Evolutionary conservation across 1,140 invertebrate genomes (phyloP).

Genomic region (Drosophila dunni): DNA sequence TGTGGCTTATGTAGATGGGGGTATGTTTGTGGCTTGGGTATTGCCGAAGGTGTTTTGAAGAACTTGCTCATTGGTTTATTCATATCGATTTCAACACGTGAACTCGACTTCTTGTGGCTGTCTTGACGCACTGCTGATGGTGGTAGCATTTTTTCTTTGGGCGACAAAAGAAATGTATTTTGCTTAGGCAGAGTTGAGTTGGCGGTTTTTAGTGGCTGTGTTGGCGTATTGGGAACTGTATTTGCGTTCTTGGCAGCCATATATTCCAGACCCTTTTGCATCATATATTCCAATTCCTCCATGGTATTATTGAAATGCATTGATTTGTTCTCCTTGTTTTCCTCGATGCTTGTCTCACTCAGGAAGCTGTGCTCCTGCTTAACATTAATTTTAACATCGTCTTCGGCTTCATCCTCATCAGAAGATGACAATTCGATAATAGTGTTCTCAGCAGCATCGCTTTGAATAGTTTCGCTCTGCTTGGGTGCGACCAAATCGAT

Average conservation of each 20-base stretch:
- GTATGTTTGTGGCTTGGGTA: slow-evolving; percentile 44
- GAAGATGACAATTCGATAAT: slow-evolving; percentile 62
- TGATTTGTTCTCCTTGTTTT: slow-evolving; percentile 63
- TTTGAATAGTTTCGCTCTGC: slow-evolving; percentile 1
- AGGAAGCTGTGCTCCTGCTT: slow-evolving; percentile 16
- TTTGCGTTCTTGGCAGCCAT: slow-evolving; percentile 41
- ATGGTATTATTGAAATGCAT: slow-evolving; percentile 84
- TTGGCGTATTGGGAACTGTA: slow-evolving; percentile 16
- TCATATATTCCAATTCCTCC: slow-evolving; percentile 84
- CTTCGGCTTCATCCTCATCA: slow-evolving; percentile 51
- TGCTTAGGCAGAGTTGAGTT: slow-evolving; percentile 45
- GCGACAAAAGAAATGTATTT: slow-evolving; percentile 60
- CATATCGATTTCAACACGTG: slow-evolving; percentile 50
- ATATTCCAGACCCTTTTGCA: slow-evolving; percentile 79
- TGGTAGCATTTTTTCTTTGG: slow-evolving; percentile 13
- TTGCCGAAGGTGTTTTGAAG: slow-evolving; percentile 52
- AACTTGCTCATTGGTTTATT: slow-evolving; percentile 46
- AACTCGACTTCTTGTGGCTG: slow-evolving; percentile 2
- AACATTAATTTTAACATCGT: neutral
- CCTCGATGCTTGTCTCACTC: slow-evolving; percentile 1
- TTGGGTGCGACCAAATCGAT: slow-evolving; percentile 36
- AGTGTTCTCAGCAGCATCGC: slow-evolving; percentile 41
- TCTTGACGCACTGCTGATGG: neutral
- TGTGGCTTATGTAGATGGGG: slow-evolving; percentile 19
- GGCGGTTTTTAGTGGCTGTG: neutral